Percentiles rank a stretch among this genome's conserved stretches.
These are phyloP conservation scores for Mylabris phalerata DNA, from an alignment of 1,140 invertebrate genomes.

Conservation along the genomic window DNA sequence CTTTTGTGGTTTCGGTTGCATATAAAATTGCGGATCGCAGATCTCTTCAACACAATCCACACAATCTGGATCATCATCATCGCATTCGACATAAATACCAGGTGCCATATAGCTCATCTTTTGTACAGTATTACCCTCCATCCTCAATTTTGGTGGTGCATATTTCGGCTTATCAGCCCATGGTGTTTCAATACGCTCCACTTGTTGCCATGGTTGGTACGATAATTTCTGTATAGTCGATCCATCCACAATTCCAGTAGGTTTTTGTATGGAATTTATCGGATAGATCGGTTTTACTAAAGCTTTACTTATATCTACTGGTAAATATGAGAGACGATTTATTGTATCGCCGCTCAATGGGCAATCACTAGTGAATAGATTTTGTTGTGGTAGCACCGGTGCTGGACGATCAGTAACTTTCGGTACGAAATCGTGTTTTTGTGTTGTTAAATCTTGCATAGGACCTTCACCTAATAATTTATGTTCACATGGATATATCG, in stretches of 20 bases:
- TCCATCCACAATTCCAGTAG: slow-evolving; percentile 48
- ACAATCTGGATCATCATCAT: slow-evolving; percentile 36
- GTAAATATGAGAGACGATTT: slow-evolving; percentile 48
- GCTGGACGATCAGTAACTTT: slow-evolving; percentile 47
- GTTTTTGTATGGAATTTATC: slow-evolving; percentile 43
- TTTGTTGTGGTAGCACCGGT: slow-evolving; percentile 41
- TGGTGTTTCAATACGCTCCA: slow-evolving; percentile 40
- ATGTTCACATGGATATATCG: slow-evolving; percentile 40
- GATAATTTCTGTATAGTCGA: slow-evolving; percentile 55
- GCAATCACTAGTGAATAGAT: slow-evolving; percentile 42
- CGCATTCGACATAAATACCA: slow-evolving; percentile 44
- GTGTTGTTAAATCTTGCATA: slow-evolving; percentile 62
- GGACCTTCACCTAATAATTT: slow-evolving; percentile 51
- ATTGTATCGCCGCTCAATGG: slow-evolving; percentile 45
- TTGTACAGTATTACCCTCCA: slow-evolving; percentile 44
- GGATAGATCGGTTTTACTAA: slow-evolving; percentile 43
- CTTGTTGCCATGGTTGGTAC: slow-evolving; percentile 43
- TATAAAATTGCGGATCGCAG: slow-evolving; percentile 10
- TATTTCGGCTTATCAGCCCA: slow-evolving; percentile 44
- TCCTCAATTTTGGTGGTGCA: slow-evolving; percentile 37
- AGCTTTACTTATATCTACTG: slow-evolving; percentile 43
- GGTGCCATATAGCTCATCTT: slow-evolving; percentile 45
- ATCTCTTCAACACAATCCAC: slow-evolving; percentile 34
- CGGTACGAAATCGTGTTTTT: slow-evolving; percentile 64
- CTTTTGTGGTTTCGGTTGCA: neutral